Evolutionary conservation across 2,113 vertebrate genomes (phyloP), one percentile per base, ranked within the genome.

Genomic region (Glaucidium brasilianum): DNA sequence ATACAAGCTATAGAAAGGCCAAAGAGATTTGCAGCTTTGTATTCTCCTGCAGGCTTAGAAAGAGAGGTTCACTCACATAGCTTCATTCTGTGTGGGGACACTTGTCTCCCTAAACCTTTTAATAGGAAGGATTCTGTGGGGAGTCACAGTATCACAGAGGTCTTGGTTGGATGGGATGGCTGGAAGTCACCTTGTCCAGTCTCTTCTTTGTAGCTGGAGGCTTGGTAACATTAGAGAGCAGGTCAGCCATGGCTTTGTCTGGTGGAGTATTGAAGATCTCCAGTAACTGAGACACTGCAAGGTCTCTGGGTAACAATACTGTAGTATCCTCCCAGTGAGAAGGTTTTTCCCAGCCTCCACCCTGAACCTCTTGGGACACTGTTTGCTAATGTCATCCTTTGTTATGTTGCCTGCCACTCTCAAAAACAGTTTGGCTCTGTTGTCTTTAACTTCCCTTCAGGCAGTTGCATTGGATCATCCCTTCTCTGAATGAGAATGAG

Each of bases 351-450:
- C 53, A 5, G 13, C 35, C 50, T 79, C 15, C 11, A 88, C 4
- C 17, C 32, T 75, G 56, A 94, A 41, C 8, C 2, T 64, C 12
- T 91, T 29, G 52, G 52, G 66, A 32, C 8, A 4, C 5, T 34
- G 7, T 63, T 47, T 87, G 47, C 82, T 68, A 55, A 68, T 60
- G 20, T 43, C 5, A 1, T 59, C 16, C 63, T 86, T 89, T 71
- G 15, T 50, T 84, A 45, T 21, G 23, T 35, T 69, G 45, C 30
- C 12, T 69, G 29, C 12, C 23, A 19, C 37, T 68, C 45, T 91
- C 41, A 81, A 85, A 89, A 67, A 0, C 6, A 15, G 6, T 66
- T 74, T 93, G 32, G 4, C 15, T 71, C 22, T 0, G 0, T 58
- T 45, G 15, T 55, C 43, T 77, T 84, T 58, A 76, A 17, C 19